A percentile compares a stretch with the other conserved stretches of the same genome.
phyloP scores from a whole-genome alignment of 2,113 vertebrate species.

The Geothlypis trichas region DNA sequence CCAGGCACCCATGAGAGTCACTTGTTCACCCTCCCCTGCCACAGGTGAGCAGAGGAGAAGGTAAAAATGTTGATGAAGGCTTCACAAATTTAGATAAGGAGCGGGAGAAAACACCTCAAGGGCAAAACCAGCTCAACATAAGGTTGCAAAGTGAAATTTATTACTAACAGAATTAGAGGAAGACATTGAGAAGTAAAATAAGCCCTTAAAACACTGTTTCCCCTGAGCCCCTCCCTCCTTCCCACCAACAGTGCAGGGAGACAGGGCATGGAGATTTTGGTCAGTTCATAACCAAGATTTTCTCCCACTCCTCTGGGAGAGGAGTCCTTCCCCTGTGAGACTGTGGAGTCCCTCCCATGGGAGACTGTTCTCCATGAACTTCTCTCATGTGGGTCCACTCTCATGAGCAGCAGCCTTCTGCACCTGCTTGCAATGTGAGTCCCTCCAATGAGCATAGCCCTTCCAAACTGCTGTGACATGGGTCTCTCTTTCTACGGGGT shows the following conservation, averaged over 20 bases:
- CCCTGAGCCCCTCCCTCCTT: not conserved
- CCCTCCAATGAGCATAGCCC: not conserved
- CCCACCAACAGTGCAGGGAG: fast-evolving
- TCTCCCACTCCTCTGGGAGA: not conserved
- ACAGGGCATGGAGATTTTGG: not conserved
- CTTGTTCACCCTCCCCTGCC: not conserved
- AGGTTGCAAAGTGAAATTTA: not conserved
- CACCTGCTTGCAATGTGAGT: not conserved
- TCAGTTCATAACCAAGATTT: not conserved
- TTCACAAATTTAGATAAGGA: not conserved
- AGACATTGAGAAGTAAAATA: not conserved
- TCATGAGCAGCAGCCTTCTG: not conserved
- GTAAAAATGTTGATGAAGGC: not conserved
- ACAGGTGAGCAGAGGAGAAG: not conserved
- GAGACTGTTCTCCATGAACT: not conserved
- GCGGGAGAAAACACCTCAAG: not conserved
- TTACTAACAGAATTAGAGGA: not conserved
- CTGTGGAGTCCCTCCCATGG: not conserved
- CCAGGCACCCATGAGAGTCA: not conserved
- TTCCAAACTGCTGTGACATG: not conserved
- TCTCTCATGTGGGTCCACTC: not conserved
- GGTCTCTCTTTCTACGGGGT: not conserved
- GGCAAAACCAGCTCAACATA: not conserved
- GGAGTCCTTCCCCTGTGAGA: not conserved
- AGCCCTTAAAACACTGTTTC: not conserved